phyloP scores from a whole-genome alignment of 2,888 invertebrate species.

The Steinernema carpocapsae region DNA sequence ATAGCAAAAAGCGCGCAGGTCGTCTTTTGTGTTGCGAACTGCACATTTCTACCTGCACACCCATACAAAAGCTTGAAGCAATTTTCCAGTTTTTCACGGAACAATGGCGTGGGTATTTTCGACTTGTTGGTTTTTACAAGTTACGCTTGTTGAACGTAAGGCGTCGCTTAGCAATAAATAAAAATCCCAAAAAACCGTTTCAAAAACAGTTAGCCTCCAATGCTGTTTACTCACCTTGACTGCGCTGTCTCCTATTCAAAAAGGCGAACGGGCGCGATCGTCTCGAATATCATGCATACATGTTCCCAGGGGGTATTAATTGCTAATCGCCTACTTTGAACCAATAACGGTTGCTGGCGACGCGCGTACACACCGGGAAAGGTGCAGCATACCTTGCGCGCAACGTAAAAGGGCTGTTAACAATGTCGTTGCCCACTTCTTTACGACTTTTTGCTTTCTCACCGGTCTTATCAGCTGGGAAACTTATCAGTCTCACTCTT shows the following conservation, averaged over 20 bases:
- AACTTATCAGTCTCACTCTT: conserved; percentile 1
- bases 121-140: too few relatives aligned
- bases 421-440: conserved; percentile 10
- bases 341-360: conserved; percentile 20
- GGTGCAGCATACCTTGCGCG: not conserved
- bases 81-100: too few relatives aligned
- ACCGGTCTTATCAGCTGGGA: conserved; percentile 5
- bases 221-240: too few relatives aligned
- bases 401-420: conserved; percentile 8
- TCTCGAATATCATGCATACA: conserved; percentile 5
- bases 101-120: too few relatives aligned
- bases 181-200: too few relatives aligned
- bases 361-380: not conserved
- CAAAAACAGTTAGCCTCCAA: too few relatives aligned
- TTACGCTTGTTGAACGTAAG: too few relatives aligned
- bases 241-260: too few relatives aligned
- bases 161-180: too few relatives aligned
- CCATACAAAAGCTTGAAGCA: too few relatives aligned
- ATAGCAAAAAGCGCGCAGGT: not conserved
- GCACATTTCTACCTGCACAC: too few relatives aligned
- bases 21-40: conserved; percentile 14
- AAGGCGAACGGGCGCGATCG: not conserved
- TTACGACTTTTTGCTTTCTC: conserved; percentile 23
- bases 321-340: conserved; percentile 32
- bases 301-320: conserved; percentile 34